These are phyloP conservation scores for Catamblyrhynchus diadema DNA, from an alignment of 2,797 vertebrate genomes.

Conservation along the genomic window DNA sequence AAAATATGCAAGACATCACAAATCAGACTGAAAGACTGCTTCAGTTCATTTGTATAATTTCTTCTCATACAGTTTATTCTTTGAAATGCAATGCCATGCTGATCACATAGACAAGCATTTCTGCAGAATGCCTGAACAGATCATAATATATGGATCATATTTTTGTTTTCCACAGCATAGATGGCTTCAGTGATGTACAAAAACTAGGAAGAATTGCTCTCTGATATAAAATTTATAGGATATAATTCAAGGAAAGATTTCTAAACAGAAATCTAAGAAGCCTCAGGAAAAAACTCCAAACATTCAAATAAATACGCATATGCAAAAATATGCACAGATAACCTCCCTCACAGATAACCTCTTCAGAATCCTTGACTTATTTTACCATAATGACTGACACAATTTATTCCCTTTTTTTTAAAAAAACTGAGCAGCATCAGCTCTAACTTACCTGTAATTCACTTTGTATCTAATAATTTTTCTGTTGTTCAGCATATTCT, in stretches of 20 bases:
- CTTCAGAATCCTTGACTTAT: not conserved
- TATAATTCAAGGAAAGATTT: not conserved
- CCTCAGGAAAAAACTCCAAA: not conserved
- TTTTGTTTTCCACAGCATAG: not conserved
- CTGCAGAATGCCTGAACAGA: not conserved
- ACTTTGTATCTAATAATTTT: not conserved
- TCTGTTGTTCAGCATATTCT: not conserved
- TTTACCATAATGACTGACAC: not conserved
- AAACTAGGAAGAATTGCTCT: not conserved
- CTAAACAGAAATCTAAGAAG: not conserved
- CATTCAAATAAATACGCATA: not conserved
- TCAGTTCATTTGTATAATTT: not conserved
- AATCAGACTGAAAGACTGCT: not conserved
- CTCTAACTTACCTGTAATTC: not conserved
- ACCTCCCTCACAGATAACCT: not conserved
- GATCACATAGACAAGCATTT: not conserved
- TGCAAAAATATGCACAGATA: not conserved
- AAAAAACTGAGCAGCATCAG: not conserved
- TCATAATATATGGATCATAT: not conserved
- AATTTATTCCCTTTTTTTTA: accelerated
- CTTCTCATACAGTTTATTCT: not conserved
- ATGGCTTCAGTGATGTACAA: not conserved
- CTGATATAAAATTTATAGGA: not conserved
- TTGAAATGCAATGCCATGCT: not conserved
- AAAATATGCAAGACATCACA: not conserved